phyloP scores from a whole-genome alignment of 2,113 vertebrate species.

The Cricetomys ansorgei region DNA sequence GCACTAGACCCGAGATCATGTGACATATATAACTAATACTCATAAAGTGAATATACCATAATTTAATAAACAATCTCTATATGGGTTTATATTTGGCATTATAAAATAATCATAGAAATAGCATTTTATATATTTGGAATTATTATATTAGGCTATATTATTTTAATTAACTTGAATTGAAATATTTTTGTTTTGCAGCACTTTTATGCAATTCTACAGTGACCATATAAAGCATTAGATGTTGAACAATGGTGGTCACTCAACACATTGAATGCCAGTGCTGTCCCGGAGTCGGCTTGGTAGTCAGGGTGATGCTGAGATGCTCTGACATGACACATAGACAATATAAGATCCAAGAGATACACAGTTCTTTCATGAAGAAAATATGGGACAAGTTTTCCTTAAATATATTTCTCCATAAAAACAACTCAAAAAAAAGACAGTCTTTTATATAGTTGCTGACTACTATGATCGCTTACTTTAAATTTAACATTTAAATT shows the following conservation, averaged over 20 bases:
- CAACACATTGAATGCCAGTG: not conserved
- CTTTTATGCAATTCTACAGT: conserved; percentile 39
- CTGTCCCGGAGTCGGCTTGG: not conserved
- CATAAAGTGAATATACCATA: not conserved
- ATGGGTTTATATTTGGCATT: conserved; percentile 27
- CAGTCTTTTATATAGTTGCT: not conserved
- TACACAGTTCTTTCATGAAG: not conserved
- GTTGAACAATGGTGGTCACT: not conserved
- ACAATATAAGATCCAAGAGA: not conserved
- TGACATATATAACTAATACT: not conserved
- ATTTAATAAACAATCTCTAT: conserved; percentile 32
- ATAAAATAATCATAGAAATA: conserved; percentile 28
- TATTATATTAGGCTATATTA: conserved; percentile 40
- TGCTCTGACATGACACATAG: not conserved
- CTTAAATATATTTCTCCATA: conserved; percentile 5
- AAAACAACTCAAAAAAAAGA: conserved; percentile 1
- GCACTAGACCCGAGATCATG: not conserved
- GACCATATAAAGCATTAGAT: not conserved
- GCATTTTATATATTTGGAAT: conserved; percentile 31
- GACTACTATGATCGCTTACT: not conserved
- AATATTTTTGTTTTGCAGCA: conserved; percentile 50
- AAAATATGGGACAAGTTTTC: not conserved
- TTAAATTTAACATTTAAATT: not conserved
- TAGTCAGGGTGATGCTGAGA: not conserved
- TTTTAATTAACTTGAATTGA: conserved; percentile 56